These are phyloP conservation scores for Mareca strepera DNA, from an alignment of 2,797 vertebrate genomes.

Conservation along the genomic window DNA sequence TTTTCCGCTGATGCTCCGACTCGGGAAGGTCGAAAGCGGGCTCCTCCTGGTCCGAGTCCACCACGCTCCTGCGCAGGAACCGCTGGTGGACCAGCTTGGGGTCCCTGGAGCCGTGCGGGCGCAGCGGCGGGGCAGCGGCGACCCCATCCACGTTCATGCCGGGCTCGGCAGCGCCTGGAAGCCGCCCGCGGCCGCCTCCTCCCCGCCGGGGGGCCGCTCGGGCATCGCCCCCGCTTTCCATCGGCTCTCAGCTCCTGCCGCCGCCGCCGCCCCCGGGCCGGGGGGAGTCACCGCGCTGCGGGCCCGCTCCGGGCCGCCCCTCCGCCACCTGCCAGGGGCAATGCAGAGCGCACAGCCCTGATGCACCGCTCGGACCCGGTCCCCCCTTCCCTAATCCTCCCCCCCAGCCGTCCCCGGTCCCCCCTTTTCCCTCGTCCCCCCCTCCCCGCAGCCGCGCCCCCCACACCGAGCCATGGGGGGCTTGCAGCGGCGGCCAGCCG, in stretches of 20 bases:
- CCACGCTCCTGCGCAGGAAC: slow-evolving; percentile 91
- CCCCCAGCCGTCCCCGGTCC: no score
- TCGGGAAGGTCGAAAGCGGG: slow-evolving; percentile 85
- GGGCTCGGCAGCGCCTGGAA: not conserved
- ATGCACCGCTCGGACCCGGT: not conserved
- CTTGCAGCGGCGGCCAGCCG: not conserved
- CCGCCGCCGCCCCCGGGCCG: slow-evolving; percentile 58
- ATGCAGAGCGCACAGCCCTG: slow-evolving; percentile 61
- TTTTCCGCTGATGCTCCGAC: slow-evolving; percentile 80
- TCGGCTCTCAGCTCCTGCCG: slow-evolving; percentile 68
- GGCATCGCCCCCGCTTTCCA: slow-evolving; percentile 80
- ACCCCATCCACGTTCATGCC: slow-evolving; percentile 71
- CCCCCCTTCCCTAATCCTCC: no score
- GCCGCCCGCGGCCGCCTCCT: not conserved
- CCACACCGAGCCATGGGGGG: not conserved
- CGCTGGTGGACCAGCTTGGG: slow-evolving; percentile 84
- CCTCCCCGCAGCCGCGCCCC: not conserved
- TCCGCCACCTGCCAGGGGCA: slow-evolving; percentile 73
- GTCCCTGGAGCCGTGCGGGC: slow-evolving; percentile 77
- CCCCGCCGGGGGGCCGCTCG: slow-evolving; percentile 63
- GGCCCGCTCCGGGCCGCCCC: slow-evolving; percentile 71
- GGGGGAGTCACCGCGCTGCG: slow-evolving; percentile 78
- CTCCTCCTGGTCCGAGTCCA: slow-evolving; percentile 93
- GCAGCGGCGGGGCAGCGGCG: slow-evolving; percentile 29
- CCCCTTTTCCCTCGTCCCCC: no score